These are phyloP conservation scores for Trematocara zebra DNA, from an alignment of 2,113 vertebrate genomes.

Conservation along the genomic window DNA sequence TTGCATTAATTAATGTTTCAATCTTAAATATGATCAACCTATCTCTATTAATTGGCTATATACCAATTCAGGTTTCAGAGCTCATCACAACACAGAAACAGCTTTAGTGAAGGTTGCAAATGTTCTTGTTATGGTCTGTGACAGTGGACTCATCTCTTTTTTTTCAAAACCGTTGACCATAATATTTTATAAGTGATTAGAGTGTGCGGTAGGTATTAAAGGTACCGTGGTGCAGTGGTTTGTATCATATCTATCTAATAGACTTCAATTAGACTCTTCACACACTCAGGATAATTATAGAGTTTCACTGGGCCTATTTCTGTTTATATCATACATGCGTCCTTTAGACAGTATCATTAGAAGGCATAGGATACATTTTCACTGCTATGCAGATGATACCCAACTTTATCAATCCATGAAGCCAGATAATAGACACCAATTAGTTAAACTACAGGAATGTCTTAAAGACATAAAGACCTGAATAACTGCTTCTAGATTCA, in stretches of 20 bases:
- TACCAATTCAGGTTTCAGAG: not conserved
- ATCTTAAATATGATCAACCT: too few species aligned
- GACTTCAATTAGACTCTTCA: not conserved
- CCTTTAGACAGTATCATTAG: not conserved
- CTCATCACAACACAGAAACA: not conserved
- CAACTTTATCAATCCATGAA: not conserved
- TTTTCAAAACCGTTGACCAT: not conserved
- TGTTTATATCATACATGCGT: not conserved
- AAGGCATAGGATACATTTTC: not conserved
- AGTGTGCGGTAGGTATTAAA: not conserved
- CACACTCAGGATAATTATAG: not conserved
- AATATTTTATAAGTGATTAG: not conserved
- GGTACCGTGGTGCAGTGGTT: not conserved
- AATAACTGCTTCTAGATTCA: not conserved
- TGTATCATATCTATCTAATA: not conserved
- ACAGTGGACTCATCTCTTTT: not conserved
- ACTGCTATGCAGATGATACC: not conserved
- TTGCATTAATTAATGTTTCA: too few species aligned
- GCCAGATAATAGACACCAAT: not conserved
- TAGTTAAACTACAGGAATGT: not conserved
- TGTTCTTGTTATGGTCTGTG: not conserved
- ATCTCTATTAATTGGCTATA: too few species aligned
- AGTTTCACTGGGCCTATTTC: not conserved
- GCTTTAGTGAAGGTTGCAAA: not conserved
- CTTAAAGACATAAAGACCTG: not conserved